These are phyloP conservation scores for Neolamprologus brichardi DNA, from an alignment of 2,113 vertebrate species.

Conservation along the genomic window DNA sequence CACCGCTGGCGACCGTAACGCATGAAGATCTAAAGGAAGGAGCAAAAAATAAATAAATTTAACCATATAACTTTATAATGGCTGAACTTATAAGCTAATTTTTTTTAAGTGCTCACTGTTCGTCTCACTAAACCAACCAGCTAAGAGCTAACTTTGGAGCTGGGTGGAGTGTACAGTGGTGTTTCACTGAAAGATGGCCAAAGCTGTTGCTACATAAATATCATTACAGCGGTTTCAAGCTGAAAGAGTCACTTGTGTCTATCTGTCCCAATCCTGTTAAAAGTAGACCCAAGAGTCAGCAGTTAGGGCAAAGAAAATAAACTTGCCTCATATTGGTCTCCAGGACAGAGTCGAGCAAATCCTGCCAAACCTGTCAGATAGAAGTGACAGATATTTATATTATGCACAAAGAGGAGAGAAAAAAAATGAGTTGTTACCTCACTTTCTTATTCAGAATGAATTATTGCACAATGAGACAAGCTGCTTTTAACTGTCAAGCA, in stretches of 20 bases:
- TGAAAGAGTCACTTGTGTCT: neutral
- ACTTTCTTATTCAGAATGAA: neutral
- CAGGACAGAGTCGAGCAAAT: slow-evolving; percentile 92
- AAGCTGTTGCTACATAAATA: neutral
- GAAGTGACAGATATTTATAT: neutral
- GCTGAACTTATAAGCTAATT: neutral
- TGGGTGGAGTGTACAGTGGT: neutral
- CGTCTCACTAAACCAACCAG: neutral
- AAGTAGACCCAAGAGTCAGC: neutral
- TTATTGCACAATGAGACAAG: neutral
- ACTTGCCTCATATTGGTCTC: slow-evolving; percentile 92
- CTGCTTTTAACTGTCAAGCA: neutral
- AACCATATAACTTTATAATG: neutral
- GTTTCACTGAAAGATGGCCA: neutral
- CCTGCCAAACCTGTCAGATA: slow-evolving; percentile 85
- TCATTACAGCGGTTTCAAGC: neutral
- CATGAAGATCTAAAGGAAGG: slow-evolving; percentile 87
- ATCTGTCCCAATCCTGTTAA: neutral
- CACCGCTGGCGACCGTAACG: slow-evolving; percentile 93
- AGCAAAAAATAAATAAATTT: neutral
- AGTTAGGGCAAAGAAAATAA: neutral
- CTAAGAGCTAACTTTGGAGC: neutral
- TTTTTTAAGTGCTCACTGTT: neutral
- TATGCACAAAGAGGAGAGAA: neutral
- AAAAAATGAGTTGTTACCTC: neutral